These are phyloP conservation scores for Globodera ellingtonae DNA, from an alignment of 1,140 invertebrate species.

Conservation along the genomic window DNA sequence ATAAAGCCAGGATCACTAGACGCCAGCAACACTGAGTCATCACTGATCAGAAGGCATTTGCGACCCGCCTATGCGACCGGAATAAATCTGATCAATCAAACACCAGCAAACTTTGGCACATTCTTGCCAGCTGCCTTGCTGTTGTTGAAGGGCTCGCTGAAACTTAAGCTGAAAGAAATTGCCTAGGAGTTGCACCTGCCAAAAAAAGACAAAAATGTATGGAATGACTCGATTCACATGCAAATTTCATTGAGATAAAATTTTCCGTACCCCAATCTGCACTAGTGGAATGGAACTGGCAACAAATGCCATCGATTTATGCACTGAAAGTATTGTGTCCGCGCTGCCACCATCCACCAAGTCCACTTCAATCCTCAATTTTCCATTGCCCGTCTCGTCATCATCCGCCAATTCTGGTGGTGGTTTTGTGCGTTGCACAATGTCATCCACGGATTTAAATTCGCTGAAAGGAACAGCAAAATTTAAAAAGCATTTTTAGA, in stretches of 20 bases:
- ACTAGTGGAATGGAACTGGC: not conserved
- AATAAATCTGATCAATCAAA: not conserved
- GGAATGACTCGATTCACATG: not conserved
- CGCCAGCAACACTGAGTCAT: conserved; percentile 22
- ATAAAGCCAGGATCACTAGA: conserved; percentile 11
- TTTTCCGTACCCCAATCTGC: conserved; percentile 7
- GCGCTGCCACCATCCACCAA: not conserved
- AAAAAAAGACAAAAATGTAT: not conserved
- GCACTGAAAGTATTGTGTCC: conserved; percentile 8
- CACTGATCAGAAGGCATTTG: conserved; percentile 22
- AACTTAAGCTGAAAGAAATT: conserved; percentile 39
- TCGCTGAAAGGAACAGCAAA: not conserved
- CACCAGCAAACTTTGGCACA: conserved; percentile 23
- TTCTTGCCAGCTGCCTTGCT: conserved; percentile 6
- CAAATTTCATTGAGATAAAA: not conserved
- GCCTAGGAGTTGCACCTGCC: conserved; percentile 27
- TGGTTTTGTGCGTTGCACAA: not conserved
- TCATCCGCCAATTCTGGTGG: not conserved
- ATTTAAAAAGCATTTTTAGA: not conserved
- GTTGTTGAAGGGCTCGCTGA: conserved; percentile 25
- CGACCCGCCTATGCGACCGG: conserved; percentile 11
- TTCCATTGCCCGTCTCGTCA: not conserved
- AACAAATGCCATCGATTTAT: not conserved
- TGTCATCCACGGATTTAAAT: not conserved
- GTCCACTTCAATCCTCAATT: not conserved